These are phyloP conservation scores for Sigmodon hispidus DNA, from an alignment of 2,113 vertebrate species.

Conservation along the genomic window DNA sequence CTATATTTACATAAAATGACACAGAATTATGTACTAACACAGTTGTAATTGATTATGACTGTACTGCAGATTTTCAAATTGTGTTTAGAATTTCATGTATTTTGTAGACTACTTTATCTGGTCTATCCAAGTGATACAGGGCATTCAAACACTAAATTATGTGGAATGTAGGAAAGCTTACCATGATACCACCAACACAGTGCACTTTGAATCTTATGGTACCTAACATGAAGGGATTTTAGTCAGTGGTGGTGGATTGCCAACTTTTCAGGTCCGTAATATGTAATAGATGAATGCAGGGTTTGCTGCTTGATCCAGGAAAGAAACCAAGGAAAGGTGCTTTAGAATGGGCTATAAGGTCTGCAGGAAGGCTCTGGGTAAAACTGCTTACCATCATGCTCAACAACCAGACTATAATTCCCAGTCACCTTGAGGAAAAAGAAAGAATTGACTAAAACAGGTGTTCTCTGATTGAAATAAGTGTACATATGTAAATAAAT, in stretches of 20 bases:
- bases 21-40: not conserved
- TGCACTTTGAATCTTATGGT: not conserved
- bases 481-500: not conserved
- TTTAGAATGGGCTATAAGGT: not conserved
- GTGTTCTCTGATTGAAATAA: not conserved
- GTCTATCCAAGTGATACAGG: not conserved
- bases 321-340: not conserved
- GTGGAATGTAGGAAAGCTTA: not conserved
- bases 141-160: not conserved
- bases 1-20: not conserved
- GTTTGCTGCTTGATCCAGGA: not conserved
- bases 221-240: not conserved
- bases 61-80: not conserved
- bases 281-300: not conserved
- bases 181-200: not conserved
- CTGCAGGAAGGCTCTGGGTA: not conserved
- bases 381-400: not conserved
- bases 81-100: not conserved
- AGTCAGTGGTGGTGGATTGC: not conserved
- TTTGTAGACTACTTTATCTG: conserved; percentile 29
- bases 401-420: too few relatives aligned
- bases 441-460: not conserved
- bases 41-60: not conserved
- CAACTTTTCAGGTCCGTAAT: not conserved
- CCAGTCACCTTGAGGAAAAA: not conserved